phyloP scores from a whole-genome alignment of 1,140 invertebrate genomes.

The Monomorium pharaonis region DNA sequence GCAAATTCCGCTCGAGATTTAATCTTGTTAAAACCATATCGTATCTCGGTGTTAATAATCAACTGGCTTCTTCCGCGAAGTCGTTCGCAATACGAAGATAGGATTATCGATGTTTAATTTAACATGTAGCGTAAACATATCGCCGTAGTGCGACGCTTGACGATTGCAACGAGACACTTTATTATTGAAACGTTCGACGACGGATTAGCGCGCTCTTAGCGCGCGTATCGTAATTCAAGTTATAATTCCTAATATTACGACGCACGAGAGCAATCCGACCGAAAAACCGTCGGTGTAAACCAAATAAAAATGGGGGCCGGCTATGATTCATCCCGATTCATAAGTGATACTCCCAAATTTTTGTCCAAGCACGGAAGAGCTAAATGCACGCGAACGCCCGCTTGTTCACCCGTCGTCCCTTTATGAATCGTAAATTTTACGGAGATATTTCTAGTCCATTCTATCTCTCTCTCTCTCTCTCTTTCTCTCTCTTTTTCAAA shows the following conservation, averaged over 20 bases:
- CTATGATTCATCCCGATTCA: constrained; percentile 10
- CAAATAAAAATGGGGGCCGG: constrained; percentile 2
- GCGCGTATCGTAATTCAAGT: not conserved
- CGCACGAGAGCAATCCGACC: not conserved
- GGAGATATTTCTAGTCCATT: not conserved
- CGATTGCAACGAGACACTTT: not conserved
- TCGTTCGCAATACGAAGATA: not conserved
- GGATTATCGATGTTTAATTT: constrained; percentile 8
- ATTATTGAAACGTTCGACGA: not conserved
- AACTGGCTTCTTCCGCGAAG: constrained; percentile 6
- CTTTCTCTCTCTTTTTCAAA: too few species aligned
- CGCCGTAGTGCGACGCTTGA: not conserved
- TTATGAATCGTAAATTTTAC: constrained; percentile 59
- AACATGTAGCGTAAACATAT: not conserved
- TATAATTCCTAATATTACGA: not conserved
- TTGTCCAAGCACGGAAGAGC: not conserved
- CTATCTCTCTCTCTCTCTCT: too few species aligned
- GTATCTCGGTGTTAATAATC: constrained; percentile 55
- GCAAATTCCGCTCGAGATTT: constrained; percentile 33
- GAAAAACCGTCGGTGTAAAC: not conserved
- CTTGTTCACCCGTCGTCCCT: not conserved
- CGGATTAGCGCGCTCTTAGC: not conserved
- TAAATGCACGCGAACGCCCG: constrained; percentile 33
- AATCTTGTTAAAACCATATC: constrained; percentile 46
- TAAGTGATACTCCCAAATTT: constrained; percentile 13